A percentile compares a stretch with the other conserved stretches of the same genome.
Conservation (phyloP, 2,797 vertebrate species). For the Scolopax bukidnonensis region DNA sequence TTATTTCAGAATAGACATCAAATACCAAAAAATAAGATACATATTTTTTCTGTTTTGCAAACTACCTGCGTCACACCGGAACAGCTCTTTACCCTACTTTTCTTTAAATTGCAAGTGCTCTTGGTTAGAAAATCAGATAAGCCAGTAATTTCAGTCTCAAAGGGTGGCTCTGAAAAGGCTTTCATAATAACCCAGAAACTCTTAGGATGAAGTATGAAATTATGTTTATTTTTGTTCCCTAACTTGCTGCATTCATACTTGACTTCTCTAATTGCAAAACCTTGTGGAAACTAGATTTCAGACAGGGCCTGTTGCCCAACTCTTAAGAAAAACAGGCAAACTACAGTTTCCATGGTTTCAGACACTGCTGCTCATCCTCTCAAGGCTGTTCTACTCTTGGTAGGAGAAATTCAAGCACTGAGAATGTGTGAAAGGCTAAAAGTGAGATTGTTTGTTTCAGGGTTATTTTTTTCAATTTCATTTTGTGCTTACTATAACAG, state of each 20-base stretch:
- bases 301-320: slow-evolving; percentile 44
- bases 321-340: slow-evolving; percentile 48
- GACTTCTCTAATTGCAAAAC: slow-evolving; percentile 51
- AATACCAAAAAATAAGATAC: neutral
- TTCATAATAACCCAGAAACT: neutral
- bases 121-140: neutral
- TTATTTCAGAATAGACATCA: neutral
- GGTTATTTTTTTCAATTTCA: slow-evolving; percentile 13
- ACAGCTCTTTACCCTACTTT: neutral
- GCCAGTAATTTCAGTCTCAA: neutral
- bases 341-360: slow-evolving; percentile 68
- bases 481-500: neutral
- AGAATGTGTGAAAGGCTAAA: slow-evolving; percentile 35
- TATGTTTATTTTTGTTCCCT: slow-evolving; percentile 34
- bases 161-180: neutral
- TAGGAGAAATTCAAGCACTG: neutral
- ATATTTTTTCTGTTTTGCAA: neutral
- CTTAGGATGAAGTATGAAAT: neutral
- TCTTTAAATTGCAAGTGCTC: neutral
- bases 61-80: neutral
- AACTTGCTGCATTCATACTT: slow-evolving; percentile 28
- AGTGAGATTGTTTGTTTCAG: slow-evolving; percentile 14
- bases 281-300: slow-evolving; percentile 57
- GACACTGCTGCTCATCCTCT: slow-evolving; percentile 54
- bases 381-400: slow-evolving; percentile 10